These are phyloP conservation scores for Lysandra coridon DNA, from an alignment of 2,888 invertebrate genomes.

Conservation along the genomic window DNA sequence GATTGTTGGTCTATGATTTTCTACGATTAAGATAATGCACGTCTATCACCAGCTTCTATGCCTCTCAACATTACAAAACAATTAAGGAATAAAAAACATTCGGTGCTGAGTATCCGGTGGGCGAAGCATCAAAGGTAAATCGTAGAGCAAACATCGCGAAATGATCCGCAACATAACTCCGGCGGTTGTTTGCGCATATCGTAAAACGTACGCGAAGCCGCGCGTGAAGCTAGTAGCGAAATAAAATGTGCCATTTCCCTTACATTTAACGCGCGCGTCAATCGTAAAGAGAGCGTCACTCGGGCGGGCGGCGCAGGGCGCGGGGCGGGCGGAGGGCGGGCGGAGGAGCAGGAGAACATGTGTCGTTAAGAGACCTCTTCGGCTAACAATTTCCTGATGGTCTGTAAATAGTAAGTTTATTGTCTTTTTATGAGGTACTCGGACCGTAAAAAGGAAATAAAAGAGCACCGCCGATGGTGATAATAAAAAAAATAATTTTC, in stretches of 20 bases:
- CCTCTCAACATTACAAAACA: neutral
- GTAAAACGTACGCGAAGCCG: constrained; percentile 37
- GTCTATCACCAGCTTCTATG: neutral
- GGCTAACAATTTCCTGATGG: constrained; percentile 81
- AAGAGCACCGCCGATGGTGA: constrained; percentile 81
- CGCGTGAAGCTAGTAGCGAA: constrained; percentile 48
- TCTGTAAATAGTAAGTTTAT: constrained; percentile 82
- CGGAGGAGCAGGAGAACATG: constrained; percentile 69
- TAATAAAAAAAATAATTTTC: constrained; percentile 81
- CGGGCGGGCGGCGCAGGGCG: constrained; percentile 51
- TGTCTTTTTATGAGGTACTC: constrained; percentile 82
- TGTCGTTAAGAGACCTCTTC: constrained; percentile 81
- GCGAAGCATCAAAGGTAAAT: constrained; percentile 10
- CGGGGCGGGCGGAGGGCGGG: constrained; percentile 52
- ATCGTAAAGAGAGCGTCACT: constrained; percentile 77
- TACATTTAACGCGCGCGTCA: constrained; percentile 71
- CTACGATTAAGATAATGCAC: neutral
- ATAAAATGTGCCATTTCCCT: constrained; percentile 67
- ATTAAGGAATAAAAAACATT: neutral
- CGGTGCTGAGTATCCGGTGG: neutral
- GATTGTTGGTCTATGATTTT: neutral
- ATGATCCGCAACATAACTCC: constrained; percentile 27
- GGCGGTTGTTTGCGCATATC: constrained; percentile 28
- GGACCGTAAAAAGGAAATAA: constrained; percentile 82
- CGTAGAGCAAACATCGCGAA: constrained; percentile 7